A percentile compares a stretch with the other conserved stretches of the same genome.
phyloP scores from a whole-genome alignment of 2,113 vertebrate genomes.

The Cyphomyrus discorhynchus region DNA sequence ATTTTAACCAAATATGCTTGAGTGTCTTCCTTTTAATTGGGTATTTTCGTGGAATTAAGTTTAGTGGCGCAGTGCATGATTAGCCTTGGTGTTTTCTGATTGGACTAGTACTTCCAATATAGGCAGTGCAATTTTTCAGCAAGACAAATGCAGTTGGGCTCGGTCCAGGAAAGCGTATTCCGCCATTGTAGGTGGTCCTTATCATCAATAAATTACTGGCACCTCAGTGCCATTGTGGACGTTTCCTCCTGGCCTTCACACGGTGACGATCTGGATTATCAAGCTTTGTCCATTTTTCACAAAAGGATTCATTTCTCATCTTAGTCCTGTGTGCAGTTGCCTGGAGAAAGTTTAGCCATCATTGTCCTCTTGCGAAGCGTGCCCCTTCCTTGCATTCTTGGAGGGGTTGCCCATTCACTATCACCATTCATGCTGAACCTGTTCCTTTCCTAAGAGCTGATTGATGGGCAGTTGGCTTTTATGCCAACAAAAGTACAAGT shows the following conservation, averaged over 20 bases:
- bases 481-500: not conserved
- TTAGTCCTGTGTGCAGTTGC: conserved; percentile 2
- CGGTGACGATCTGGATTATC: not conserved
- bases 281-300: conserved; percentile 12
- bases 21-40: not conserved
- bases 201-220: not conserved
- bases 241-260: conserved; percentile 16
- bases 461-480: conserved; percentile 4
- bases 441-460: not conserved
- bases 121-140: not conserved
- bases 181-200: conserved; percentile 5
- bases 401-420: not conserved
- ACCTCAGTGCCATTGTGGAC: not conserved
- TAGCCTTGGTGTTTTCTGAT: not conserved
- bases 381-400: not conserved
- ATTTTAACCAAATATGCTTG: not conserved
- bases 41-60: not conserved
- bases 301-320: conserved; percentile 14
- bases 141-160: not conserved
- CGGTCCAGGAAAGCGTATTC: not conserved
- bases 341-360: not conserved
- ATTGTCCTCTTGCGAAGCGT: not conserved
- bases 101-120: not conserved
- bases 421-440: not conserved
- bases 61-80: not conserved